These are phyloP conservation scores for Crenuchus spilurus DNA, from an alignment of 2,797 vertebrate species.

Conservation along the genomic window DNA sequence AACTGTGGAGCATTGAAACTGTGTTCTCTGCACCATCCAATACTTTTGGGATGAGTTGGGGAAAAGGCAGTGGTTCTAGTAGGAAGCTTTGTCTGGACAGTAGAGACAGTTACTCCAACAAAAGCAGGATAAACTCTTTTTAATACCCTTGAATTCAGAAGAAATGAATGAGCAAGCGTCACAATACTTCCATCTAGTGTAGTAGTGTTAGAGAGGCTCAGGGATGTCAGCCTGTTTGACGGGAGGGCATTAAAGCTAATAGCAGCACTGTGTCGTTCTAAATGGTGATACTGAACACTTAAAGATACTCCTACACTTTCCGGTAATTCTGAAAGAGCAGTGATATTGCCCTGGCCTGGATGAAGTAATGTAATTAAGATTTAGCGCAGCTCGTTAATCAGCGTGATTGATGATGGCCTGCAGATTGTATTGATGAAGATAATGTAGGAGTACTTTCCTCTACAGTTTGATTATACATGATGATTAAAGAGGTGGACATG, in stretches of 20 bases:
- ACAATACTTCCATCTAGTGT: constrained; percentile 1
- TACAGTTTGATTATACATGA: constrained; percentile 19
- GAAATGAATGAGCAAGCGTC: too few relatives aligned
- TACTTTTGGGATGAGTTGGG: too few relatives aligned
- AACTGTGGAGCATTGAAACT: too few relatives aligned
- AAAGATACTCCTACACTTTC: constrained; percentile 20
- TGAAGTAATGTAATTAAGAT: constrained; percentile 42
- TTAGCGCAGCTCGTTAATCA: constrained; percentile 22
- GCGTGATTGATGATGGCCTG: constrained; percentile 36
- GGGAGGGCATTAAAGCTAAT: constrained; percentile 24
- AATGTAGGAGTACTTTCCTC: neutral
- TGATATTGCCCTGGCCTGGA: constrained; percentile 24
- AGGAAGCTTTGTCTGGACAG: too few relatives aligned
- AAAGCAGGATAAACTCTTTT: too few relatives aligned
- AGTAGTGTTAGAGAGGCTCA: constrained; percentile 1
- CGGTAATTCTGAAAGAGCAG: constrained; percentile 39
- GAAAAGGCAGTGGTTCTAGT: too few relatives aligned
- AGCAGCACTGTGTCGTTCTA: constrained; percentile 24
- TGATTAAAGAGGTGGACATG: constrained; percentile 2
- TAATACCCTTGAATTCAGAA: too few relatives aligned
- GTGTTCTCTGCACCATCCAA: too few relatives aligned
- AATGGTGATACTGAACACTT: constrained; percentile 32
- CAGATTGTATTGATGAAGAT: constrained; percentile 26
- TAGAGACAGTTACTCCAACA: too few relatives aligned
- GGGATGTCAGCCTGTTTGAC: neutral